Evolutionary conservation across 2,888 invertebrate genomes (phyloP).

Genomic region (Drosophila sordidapex): DNA sequence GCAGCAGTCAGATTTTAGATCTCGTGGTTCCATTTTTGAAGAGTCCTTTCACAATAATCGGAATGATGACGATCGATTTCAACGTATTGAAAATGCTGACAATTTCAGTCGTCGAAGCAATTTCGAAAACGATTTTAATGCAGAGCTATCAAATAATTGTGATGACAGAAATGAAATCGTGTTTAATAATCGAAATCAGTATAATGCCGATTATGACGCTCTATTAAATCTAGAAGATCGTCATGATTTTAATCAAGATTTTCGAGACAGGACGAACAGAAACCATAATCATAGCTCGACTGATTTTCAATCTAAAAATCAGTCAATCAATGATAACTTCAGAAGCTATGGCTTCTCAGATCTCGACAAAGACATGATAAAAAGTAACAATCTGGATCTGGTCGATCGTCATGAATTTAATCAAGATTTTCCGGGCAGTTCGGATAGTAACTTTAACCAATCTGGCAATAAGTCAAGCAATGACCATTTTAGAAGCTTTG

Average conservation of each 20-base stretch:
- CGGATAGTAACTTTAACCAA: neutral
- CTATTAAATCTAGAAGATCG: slow-evolving; percentile 1
- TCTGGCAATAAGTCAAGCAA: neutral
- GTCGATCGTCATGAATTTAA: slow-evolving; percentile 6
- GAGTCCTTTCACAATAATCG: neutral
- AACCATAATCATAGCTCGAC: neutral
- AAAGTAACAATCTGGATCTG: neutral
- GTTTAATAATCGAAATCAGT: slow-evolving; percentile 7
- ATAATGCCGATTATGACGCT: slow-evolving; percentile 20
- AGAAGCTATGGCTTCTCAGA: neutral
- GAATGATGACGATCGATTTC: neutral
- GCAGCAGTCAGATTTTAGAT: slow-evolving; percentile 1
- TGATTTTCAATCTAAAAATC: neutral
- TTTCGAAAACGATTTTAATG: slow-evolving; percentile 4
- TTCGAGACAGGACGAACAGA: neutral
- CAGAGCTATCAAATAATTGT: neutral
- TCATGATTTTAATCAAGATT: slow-evolving; percentile 10
- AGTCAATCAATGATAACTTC: neutral
- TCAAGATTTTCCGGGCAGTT: slow-evolving; percentile 7
- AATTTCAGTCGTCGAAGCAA: neutral
- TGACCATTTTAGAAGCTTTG: neutral
- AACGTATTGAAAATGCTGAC: neutral
- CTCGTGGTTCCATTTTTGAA: neutral
- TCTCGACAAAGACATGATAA: neutral
- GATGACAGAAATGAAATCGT: neutral